phyloP scores from a whole-genome alignment of 2,797 vertebrate species.

The Crossoptilon crossoptilon region DNA sequence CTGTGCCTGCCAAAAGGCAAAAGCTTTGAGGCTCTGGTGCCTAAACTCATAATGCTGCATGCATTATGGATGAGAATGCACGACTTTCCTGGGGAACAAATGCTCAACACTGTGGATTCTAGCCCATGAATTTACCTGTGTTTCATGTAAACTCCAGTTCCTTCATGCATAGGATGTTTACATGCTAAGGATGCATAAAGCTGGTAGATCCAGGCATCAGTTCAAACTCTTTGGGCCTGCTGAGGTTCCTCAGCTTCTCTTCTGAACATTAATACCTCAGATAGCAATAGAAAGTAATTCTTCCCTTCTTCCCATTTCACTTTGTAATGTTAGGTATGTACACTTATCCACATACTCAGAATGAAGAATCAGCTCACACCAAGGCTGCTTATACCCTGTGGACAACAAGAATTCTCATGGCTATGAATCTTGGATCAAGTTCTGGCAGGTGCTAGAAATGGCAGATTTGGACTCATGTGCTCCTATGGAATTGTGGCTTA shows the following conservation, averaged over 20 bases:
- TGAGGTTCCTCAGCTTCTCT: background rate
- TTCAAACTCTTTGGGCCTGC: background rate
- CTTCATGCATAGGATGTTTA: background rate
- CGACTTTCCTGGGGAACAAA: background rate
- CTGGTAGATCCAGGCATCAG: background rate
- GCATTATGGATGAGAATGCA: background rate
- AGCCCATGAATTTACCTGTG: background rate
- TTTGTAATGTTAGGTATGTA: background rate
- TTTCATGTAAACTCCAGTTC: background rate
- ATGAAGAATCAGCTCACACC: background rate
- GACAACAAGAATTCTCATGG: background rate
- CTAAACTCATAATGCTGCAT: background rate
- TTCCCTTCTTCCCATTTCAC: background rate
- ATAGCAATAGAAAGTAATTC: background rate
- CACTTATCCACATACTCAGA: background rate
- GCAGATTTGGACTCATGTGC: background rate
- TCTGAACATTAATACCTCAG: background rate
- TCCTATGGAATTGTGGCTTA: background rate
- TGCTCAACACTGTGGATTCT: accelerated
- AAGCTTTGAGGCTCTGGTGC: background rate
- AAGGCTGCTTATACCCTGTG: background rate
- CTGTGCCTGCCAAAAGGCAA: background rate
- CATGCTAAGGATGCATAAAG: background rate
- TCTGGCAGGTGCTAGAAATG: background rate
- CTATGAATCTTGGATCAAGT: background rate